Base-by-base conservation (phyloP, 1,140 invertebrate genomes). In the Helicoverpa zea region DNA sequence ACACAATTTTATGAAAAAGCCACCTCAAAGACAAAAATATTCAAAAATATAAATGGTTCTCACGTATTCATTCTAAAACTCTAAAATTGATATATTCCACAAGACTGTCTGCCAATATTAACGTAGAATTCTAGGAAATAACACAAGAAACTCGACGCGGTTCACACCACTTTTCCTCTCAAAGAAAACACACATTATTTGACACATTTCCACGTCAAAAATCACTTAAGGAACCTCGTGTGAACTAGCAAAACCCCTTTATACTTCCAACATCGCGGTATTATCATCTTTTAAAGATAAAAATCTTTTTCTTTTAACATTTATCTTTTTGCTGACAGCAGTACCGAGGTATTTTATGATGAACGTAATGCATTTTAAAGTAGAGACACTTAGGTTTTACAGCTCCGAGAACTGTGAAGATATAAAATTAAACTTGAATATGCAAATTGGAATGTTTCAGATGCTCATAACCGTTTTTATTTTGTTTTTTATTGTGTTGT, bases 301-400 rank as follows among this genome's bases (percentile, higher is more conserved):
- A n/a, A 63, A 63, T 63, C 12, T 35, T 63, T 61, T 30, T 30
- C 18, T 61, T 49, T 49, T 64, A 3, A 7, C n/a, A 14, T 66
- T 66, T 49, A 43, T 51, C 16, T 23, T 68, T 68, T 51, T 51
- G 18, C 43, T 51, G 47, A 68, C 64, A 63, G 3, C 35, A 23
- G 9, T 64, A 16, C 63, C 14, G 13, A 64, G 35, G 14, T 47
- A 16, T 43, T 64, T 64, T 64, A 64, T 47, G 63, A 64, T 47
- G 64, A 68, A 68, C 14, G 47, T 51, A 68, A 68, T 68, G 47
- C 64, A 51, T 68, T 68, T 68, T 47, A 68, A 4, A 68, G 64
- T 68, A 18, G 47, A 4, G 12, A 51, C 35, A 51, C 64, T 51
- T 51, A 13, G n/a, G 14, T 68, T 49, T 66, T 66, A 47, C 16